These are phyloP conservation scores for Furcula furcula DNA, from an alignment of 2,888 invertebrate genomes.

Conservation along the genomic window DNA sequence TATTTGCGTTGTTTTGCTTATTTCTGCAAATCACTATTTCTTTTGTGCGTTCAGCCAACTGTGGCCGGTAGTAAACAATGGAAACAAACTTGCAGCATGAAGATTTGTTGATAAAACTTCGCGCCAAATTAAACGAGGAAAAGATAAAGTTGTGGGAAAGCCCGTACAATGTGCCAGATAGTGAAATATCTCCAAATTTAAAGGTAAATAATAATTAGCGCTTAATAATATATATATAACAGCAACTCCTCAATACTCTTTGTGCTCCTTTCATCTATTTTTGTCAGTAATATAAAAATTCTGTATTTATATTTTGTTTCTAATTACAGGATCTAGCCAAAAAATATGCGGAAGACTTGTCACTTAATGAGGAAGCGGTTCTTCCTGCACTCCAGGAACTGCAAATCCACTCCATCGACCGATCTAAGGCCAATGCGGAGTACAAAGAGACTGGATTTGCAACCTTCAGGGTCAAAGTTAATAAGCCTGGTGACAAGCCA, in stretches of 20 bases:
- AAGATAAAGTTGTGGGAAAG: constrained; percentile 89
- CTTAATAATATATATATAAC: too few species aligned
- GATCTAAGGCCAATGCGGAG: constrained; percentile 85
- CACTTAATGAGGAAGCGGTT: constrained; percentile 74
- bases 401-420: constrained; percentile 86
- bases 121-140: constrained; percentile 85
- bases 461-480: constrained; percentile 86
- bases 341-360: constrained; percentile 80
- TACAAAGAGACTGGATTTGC: constrained; percentile 88
- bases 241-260: too few species aligned
- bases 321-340: constrained; percentile 82
- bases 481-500: constrained; percentile 75
- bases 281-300: too few species aligned
- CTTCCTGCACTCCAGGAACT: constrained; percentile 82
- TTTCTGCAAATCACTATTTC: constrained; percentile 37
- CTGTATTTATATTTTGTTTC: too few species aligned
- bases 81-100: constrained; percentile 73
- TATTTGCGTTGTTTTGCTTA: background rate
- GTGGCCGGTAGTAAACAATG: constrained; percentile 39
- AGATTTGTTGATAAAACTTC: constrained; percentile 84
- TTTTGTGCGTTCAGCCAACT: background rate
- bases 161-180: constrained; percentile 81
- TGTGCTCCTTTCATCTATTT: too few species aligned
- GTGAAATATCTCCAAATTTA: constrained; percentile 61
- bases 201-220: constrained; percentile 62